Conservation (phyloP, 2,888 invertebrate species). For the Pollenia amentaria region DNA sequence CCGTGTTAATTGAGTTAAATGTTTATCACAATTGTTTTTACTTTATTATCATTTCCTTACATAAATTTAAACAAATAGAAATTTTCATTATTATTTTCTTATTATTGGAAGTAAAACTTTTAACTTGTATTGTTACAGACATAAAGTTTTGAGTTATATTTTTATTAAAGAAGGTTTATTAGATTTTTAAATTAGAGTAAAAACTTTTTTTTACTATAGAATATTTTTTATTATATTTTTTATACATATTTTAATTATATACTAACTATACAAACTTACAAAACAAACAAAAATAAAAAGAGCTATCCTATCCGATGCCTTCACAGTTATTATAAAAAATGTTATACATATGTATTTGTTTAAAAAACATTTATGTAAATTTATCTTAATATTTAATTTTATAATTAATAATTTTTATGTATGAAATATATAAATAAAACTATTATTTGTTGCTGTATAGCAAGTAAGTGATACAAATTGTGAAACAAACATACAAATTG, state of each 20-base stretch:
- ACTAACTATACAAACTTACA: conserved; percentile 39
- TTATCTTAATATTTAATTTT: not conserved
- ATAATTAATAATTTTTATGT: not conserved
- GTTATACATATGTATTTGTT: not conserved
- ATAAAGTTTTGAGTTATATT: not conserved
- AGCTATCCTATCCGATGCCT: conserved; percentile 16
- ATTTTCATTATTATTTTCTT: conserved; percentile 29
- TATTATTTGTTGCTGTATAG: not conserved
- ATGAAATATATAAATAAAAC: too few species aligned
- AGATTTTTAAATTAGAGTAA: conserved; percentile 24
- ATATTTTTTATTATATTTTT: conserved; percentile 1
- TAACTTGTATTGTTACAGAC: conserved; percentile 30
- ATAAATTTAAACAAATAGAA: not conserved
- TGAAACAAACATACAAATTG: not conserved
- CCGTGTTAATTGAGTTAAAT: too few species aligned
- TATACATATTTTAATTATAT: conserved; percentile 8
- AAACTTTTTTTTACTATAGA: conserved; percentile 27
- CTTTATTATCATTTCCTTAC: not conserved
- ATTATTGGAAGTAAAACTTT: conserved; percentile 28
- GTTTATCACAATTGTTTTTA: too few species aligned
- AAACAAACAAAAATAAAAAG: conserved; percentile 31
- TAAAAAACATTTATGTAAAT: conserved; percentile 2
- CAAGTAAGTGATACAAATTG: not conserved
- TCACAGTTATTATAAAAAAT: conserved; percentile 17
- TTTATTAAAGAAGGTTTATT: conserved; percentile 14